Base-by-base conservation (phyloP, 2,113 vertebrate genomes). In the Myrmecophaga tridactyla region DNA sequence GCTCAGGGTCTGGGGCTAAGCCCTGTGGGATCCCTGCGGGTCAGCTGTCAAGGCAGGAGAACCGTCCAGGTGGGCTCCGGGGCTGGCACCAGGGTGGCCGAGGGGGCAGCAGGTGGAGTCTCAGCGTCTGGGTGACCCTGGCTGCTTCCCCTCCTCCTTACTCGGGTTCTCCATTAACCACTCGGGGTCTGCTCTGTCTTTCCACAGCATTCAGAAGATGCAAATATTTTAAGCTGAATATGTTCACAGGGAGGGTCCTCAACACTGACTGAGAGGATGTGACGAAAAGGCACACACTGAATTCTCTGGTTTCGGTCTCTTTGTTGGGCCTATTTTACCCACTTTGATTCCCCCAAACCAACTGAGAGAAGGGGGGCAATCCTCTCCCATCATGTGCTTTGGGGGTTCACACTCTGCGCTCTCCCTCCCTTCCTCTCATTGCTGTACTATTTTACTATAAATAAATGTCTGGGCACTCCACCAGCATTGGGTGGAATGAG, bases 11-110 rank as follows among this genome's bases (percentile, higher is more conserved):
- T 60, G 63, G 56, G 69, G 3, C 39, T 18, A 1, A 0, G 0
- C 13, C 0, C 0, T 1, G 21, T 29, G 20, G 81, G 43, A 29
- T 58, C 46, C 0, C 53, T 4, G 1, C 6, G 75, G 29, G 21
- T 6, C 36, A 46, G 25, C 60, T 4, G 6, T 69, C 4, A 14
- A 34, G 12, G n/a, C 21, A 0, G 25, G 62, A 20, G 58, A 21
- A 11, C 10, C 23, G 27, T 39, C 63, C 1, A 0, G 0, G 67
- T 17, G 25, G 41, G 34, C 46, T 85, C 80, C 41, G 43, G 27
- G 63, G 41, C 72, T 70, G 46, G 23, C 4, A n/a, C 18, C 20
- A 21, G 56, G 56, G 20, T 23, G 56, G 56, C 56, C 21, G 56
- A 58, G 56, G 56, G 53, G 56, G 56, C 56, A 51, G 43, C 53